Evolutionary conservation across 2,888 invertebrate genomes (phyloP).

Genomic region (Hypercompe scribonia): DNA sequence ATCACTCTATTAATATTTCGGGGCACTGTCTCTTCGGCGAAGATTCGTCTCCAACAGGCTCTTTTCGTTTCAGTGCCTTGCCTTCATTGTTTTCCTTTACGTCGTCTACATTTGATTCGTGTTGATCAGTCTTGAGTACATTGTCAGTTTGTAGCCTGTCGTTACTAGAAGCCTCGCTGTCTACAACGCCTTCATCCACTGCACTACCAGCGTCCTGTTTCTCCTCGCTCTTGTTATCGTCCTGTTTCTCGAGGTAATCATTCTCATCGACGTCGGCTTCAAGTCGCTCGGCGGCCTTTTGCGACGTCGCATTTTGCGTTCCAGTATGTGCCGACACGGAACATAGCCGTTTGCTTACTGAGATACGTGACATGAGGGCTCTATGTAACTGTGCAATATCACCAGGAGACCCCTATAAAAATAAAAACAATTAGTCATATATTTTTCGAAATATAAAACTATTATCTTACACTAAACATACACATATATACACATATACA

Average conservation of each 20-base stretch:
- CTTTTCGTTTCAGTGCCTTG: constrained; percentile 74
- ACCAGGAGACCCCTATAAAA: constrained; percentile 74
- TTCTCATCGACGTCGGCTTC: constrained; percentile 68
- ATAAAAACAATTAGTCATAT: background rate
- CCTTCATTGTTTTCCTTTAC: constrained; percentile 60
- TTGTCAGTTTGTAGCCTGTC: constrained; percentile 60
- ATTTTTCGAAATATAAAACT: too few relatives aligned
- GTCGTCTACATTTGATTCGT: constrained; percentile 61
- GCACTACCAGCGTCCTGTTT: constrained; percentile 44
- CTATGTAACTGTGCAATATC: constrained; percentile 76
- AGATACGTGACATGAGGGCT: constrained; percentile 71
- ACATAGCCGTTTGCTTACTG: constrained; percentile 61
- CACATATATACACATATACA: too few relatives aligned
- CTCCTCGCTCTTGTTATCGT: constrained; percentile 51
- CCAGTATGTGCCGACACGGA: constrained; percentile 38
- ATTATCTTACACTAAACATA: too few relatives aligned
- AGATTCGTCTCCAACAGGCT: constrained; percentile 69
- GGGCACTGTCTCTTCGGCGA: constrained; percentile 82
- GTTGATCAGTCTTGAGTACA: constrained; percentile 66
- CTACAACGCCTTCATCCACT: constrained; percentile 49
- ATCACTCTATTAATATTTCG: constrained; percentile 73
- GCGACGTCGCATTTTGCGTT: constrained; percentile 64
- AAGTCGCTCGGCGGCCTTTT: constrained; percentile 72
- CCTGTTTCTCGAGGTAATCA: constrained; percentile 64
- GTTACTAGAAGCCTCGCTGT: constrained; percentile 40